Conservation (phyloP, 2,797 vertebrate species). For the Falco columbarius region DNA sequence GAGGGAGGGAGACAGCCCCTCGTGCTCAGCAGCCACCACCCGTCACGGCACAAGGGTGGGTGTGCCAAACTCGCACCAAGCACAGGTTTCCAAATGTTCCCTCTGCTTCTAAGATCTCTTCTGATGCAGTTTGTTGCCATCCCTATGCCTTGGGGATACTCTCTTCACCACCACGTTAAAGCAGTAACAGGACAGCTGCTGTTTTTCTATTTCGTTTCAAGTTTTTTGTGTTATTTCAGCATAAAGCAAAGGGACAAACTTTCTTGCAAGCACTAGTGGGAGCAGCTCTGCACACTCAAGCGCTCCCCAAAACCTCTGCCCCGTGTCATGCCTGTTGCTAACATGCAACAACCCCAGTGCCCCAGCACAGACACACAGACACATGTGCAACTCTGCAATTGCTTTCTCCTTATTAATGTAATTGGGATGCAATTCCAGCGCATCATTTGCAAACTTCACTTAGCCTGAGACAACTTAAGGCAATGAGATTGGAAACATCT, state of each 20-base stretch:
- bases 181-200: neutral
- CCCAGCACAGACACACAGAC: neutral
- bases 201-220: neutral
- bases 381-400: neutral
- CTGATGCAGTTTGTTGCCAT: neutral
- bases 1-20: neutral
- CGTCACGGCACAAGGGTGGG: neutral
- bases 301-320: neutral
- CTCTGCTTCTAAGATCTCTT: neutral
- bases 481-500: neutral
- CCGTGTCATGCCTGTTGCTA: neutral
- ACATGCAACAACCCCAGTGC: fast-evolving
- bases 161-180: neutral
- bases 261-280: neutral
- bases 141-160: neutral
- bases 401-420: neutral
- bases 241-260: neutral
- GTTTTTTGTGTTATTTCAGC: neutral
- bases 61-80: neutral
- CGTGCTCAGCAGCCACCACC: neutral
- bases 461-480: neutral
- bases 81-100: neutral
- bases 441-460: neutral
- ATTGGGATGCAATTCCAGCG: constrained; percentile 15
- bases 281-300: neutral